Evolutionary conservation across 2,797 vertebrate species (phyloP), one percentile per base, ranked within the genome.

Genomic region (Scarus forsteni): DNA sequence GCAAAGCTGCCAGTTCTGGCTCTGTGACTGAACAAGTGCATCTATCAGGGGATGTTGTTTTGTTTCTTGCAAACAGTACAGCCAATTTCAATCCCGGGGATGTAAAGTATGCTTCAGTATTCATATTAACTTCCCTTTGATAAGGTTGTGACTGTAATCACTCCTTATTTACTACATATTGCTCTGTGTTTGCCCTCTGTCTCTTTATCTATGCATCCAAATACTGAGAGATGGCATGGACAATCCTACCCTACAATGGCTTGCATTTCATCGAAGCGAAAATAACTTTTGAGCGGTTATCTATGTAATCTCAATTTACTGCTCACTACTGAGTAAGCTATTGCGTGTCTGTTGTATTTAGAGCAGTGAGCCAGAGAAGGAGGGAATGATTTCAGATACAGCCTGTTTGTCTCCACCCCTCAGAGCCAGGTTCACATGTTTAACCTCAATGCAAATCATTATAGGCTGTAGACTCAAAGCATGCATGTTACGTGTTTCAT

Each of bases 1-100:
- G 75, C 72, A 60, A 71, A 14, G 67, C 69, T 81, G 78, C 75
- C 75, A 81, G 55, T 15, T 45, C 38, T 49, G 66, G 66, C 66
- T 81, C 56, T 44, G 42, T 66, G 69, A 75, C 59, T 49, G 55
- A 56, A 57, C 39, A 46, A 36, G 18, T 1, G 38, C 64, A 36
- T 55, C 42, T 11, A 45, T 55, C 16, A 19, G 27, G 40, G 55
- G 55, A 19, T 39, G 46, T 35, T 73, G 57, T 60, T 71, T 50
- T 35, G 49, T 60, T 46, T 68, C 49, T 6, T 50, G 58, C 66
- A 71, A 56, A 36, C 42, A 36, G 49, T 35, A 54, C 53, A 48
- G 55, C 10, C 51, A 36, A 27, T 57, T 10, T 53, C 27, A 53
- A 42, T 36, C 45, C 51, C 55, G 39, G 7, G 38, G 42, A 67